A percentile compares a stretch with the other conserved stretches of the same genome.
These are phyloP conservation scores for Caenorhabditis elegans DNA, from an alignment of 1,140 invertebrate genomes.

Conservation along the genomic window WBcel235 BX284603.4:496001-496500, in stretches of 20 bases:
- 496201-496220: too few relatives aligned
- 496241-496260: too few relatives aligned
- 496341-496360: conserved; percentile 85
- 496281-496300: conserved; percentile 46
- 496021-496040: too few relatives aligned
- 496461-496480: conserved; percentile 73
- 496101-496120: too few relatives aligned
- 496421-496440: conserved; percentile 79
- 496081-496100: too few relatives aligned
- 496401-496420: conserved; percentile 94
- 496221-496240: too few relatives aligned
- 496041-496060: too few relatives aligned
- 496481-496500: conserved; percentile 94
- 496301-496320: conserved; percentile 44
- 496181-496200: not conserved
- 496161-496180: not conserved
- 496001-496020: too few relatives aligned
- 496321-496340: conserved; percentile 80
- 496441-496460: conserved; percentile 54
- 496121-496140: not conserved
- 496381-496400: conserved; percentile 87
- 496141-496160: not conserved
- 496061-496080: too few relatives aligned
- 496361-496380: conserved; percentile 86
- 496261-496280: conserved; percentile 56